Evolutionary conservation across 1,140 invertebrate genomes (phyloP).

Genomic region (Drosophila hydei): DNA sequence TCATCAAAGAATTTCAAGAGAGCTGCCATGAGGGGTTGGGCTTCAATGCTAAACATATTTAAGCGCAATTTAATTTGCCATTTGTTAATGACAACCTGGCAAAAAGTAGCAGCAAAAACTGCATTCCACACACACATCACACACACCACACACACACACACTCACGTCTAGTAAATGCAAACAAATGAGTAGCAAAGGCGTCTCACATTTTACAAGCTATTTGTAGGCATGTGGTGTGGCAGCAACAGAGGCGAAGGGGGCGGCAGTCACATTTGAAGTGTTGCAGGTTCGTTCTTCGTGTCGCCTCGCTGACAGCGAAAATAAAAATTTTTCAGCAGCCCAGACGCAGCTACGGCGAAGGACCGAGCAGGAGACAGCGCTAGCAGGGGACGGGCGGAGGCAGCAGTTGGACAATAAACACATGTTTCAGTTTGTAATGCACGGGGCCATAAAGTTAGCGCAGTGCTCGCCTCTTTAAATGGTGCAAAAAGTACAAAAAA

Average conservation of each 20-base stretch:
- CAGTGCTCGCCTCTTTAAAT: slow-evolving; percentile 28
- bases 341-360: slow-evolving; percentile 26
- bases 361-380: not conserved
- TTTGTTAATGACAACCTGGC: slow-evolving; percentile 72
- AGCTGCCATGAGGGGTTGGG: not conserved
- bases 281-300: slow-evolving; percentile 57
- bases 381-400: not conserved
- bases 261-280: slow-evolving; percentile 69
- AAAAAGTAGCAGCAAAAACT: slow-evolving; percentile 42
- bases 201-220: slow-evolving; percentile 42
- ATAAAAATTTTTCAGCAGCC: slow-evolving; percentile 51
- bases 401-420: slow-evolving; percentile 69
- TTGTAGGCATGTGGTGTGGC: not conserved
- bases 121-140: slow-evolving; percentile 23
- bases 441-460: slow-evolving; percentile 68
- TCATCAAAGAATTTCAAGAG: not conserved
- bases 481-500: slow-evolving; percentile 25
- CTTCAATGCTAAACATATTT: slow-evolving; percentile 38
- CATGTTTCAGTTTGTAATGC: slow-evolving; percentile 80
- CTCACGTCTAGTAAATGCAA: slow-evolving; percentile 35
- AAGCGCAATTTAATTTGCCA: slow-evolving; percentile 77
- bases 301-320: slow-evolving; percentile 73
- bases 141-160: not conserved
- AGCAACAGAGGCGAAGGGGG: not conserved
- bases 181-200: slow-evolving; percentile 44